Conservation (phyloP, 2,797 vertebrate species). For the Acanthiza pusilla region DNA sequence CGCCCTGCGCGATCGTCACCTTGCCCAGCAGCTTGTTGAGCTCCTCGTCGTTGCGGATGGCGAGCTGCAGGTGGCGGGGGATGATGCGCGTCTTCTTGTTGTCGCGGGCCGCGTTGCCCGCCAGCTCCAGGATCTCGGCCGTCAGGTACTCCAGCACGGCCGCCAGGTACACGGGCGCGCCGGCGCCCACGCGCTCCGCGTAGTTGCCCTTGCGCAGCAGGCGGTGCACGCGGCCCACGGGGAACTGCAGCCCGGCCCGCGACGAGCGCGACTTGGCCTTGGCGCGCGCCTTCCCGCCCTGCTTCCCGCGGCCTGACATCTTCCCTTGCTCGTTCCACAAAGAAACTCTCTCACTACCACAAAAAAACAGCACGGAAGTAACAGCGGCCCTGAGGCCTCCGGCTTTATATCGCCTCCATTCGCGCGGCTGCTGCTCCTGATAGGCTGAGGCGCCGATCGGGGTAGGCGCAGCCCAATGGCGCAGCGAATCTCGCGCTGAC, state of each 20-base stretch:
- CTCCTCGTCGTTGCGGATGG: slow-evolving; percentile 76
- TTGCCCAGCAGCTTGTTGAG: slow-evolving; percentile 84
- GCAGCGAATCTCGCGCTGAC: background rate
- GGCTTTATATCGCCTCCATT: background rate
- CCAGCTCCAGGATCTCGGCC: slow-evolving; percentile 76
- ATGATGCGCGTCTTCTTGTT: slow-evolving; percentile 93
- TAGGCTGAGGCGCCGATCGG: background rate
- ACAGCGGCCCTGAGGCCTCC: fast-evolving
- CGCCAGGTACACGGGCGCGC: slow-evolving; percentile 73
- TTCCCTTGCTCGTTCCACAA: too few relatives aligned
- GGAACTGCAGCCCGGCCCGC: slow-evolving; percentile 66
- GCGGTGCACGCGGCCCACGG: slow-evolving; percentile 5
- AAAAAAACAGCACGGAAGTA: fast-evolving
- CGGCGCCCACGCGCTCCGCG: slow-evolving; percentile 72
- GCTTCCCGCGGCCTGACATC: background rate
- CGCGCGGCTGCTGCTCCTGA: background rate
- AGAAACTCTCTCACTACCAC: fast-evolving
- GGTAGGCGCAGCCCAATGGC: background rate
- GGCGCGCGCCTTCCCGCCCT: background rate
- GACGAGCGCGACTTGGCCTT: slow-evolving; percentile 61
- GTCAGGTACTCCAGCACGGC: slow-evolving; percentile 76
- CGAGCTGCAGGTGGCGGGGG: slow-evolving; percentile 67
- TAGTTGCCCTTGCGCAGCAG: slow-evolving; percentile 67
- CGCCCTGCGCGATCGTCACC: slow-evolving; percentile 89
- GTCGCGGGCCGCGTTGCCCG: slow-evolving; percentile 77